These are phyloP conservation scores for Torymus auratus DNA, from an alignment of 2,888 invertebrate species.

Conservation along the genomic window DNA sequence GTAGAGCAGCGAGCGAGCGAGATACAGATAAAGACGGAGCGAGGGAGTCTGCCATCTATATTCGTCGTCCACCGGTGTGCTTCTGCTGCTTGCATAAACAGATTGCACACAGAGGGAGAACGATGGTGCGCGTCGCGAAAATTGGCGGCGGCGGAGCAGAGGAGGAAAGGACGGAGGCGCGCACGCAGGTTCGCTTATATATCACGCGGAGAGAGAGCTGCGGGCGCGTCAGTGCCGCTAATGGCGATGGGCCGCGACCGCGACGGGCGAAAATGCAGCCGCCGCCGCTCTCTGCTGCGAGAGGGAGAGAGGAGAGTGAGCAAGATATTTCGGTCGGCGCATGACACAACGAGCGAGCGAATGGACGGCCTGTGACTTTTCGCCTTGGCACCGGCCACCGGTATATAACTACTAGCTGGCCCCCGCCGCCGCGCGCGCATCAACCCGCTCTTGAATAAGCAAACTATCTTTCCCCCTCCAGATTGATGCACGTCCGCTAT, in stretches of 20 bases:
- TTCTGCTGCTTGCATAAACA: too few species aligned
- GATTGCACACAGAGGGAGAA: too few species aligned
- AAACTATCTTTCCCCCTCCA: slow-evolving; percentile 16
- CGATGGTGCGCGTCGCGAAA: too few species aligned
- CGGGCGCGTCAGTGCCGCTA: slow-evolving; percentile 40
- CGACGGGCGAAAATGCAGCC: slow-evolving; percentile 22
- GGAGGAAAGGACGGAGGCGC: too few species aligned
- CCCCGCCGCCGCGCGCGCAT: background rate
- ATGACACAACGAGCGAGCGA: slow-evolving; percentile 64
- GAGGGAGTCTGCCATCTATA: too few species aligned
- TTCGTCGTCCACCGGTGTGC: too few species aligned
- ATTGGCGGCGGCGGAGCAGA: too few species aligned
- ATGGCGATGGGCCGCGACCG: slow-evolving; percentile 52
- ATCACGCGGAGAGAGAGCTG: too few species aligned
- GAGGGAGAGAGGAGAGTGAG: slow-evolving; percentile 44
- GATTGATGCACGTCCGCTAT: slow-evolving; percentile 29
- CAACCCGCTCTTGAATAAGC: slow-evolving; percentile 15
- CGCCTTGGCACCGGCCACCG: slow-evolving; percentile 38
- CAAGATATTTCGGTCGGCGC: slow-evolving; percentile 68
- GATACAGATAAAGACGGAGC: too few species aligned
- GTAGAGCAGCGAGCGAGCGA: too few species aligned
- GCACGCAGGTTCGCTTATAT: too few species aligned
- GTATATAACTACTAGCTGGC: too few species aligned
- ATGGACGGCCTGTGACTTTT: slow-evolving; percentile 63
- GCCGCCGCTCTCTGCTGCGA: background rate